Conservation (phyloP, 2,113 vertebrate genomes). For the Cettia cetti region DNA sequence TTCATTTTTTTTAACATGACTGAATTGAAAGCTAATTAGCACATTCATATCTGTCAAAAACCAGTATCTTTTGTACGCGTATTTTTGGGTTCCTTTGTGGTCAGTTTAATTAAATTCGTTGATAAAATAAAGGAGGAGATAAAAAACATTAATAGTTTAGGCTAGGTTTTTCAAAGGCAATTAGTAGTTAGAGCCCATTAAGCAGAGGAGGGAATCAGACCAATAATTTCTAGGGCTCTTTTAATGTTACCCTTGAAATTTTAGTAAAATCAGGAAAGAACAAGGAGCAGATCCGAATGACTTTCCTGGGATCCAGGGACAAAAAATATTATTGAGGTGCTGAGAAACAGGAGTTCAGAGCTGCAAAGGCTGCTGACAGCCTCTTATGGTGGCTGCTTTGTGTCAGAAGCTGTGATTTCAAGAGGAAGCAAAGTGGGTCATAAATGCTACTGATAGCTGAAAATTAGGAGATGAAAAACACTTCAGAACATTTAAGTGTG, state of each 20-base stretch:
- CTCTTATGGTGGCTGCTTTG: not conserved
- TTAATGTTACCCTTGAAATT: not conserved
- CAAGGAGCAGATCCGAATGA: not conserved
- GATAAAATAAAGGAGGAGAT: not conserved
- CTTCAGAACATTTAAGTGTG: conserved; percentile 4
- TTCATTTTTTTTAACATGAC: not conserved
- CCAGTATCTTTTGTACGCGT: not conserved
- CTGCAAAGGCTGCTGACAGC: not conserved
- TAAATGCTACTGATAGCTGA: not conserved
- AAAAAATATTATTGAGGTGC: not conserved
- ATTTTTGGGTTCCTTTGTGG: not conserved
- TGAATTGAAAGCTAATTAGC: not conserved
- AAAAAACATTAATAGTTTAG: not conserved
- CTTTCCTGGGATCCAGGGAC: not conserved
- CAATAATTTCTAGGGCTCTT: not conserved
- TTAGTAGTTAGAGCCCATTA: not conserved
- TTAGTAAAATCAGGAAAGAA: not conserved
- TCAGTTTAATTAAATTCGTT: conserved; percentile 12
- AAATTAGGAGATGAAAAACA: conserved; percentile 41
- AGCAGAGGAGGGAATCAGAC: not conserved
- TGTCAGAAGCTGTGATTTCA: conserved; percentile 25
- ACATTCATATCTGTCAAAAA: not conserved
- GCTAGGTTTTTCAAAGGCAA: not conserved
- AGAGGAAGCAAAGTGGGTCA: conserved; percentile 3
- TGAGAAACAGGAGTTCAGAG: not conserved